Conservation (phyloP, 1,140 invertebrate species). For the Penaeus indicus region DNA sequence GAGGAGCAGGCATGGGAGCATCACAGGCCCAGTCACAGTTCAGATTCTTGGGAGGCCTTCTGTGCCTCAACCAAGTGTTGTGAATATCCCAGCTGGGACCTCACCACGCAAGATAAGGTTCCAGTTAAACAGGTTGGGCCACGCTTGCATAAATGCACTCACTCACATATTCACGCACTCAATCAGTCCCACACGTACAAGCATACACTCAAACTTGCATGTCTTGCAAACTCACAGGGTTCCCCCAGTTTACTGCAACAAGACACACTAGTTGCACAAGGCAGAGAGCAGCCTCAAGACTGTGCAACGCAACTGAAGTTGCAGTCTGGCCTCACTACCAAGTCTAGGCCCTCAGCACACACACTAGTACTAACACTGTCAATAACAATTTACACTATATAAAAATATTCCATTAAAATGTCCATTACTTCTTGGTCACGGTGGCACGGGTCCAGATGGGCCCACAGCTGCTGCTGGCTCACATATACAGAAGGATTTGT, state of each 20-base stretch:
- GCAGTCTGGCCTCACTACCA: slow-evolving; percentile 29
- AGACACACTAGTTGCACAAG: not conserved
- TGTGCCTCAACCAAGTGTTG: too few relatives aligned
- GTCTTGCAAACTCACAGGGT: not conserved
- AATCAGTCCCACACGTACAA: too few relatives aligned
- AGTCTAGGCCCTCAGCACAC: slow-evolving; percentile 41
- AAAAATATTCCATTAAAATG: slow-evolving; percentile 59
- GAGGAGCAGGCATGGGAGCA: slow-evolving; percentile 25
- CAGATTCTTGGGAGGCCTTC: too few relatives aligned
- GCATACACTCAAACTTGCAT: not conserved
- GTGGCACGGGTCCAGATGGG: slow-evolving; percentile 37
- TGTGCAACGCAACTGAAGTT: not conserved
- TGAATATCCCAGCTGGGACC: too few relatives aligned
- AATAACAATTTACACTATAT: slow-evolving; percentile 58
- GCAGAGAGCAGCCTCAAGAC: slow-evolving; percentile 22
- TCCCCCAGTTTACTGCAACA: not conserved
- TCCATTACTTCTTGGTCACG: slow-evolving; percentile 53
- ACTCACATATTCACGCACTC: too few relatives aligned
- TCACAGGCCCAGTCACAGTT: slow-evolving; percentile 38
- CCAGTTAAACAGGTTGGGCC: too few relatives aligned
- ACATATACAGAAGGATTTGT: slow-evolving; percentile 56
- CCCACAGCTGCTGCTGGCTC: slow-evolving; percentile 43
- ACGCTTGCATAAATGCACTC: too few relatives aligned
- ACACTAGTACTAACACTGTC: slow-evolving; percentile 57
- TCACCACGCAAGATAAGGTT: too few relatives aligned